Evolutionary conservation across 1,140 invertebrate genomes (phyloP), one percentile per base, ranked within the genome.

Genomic region (Xylocopa sonorina): DNA sequence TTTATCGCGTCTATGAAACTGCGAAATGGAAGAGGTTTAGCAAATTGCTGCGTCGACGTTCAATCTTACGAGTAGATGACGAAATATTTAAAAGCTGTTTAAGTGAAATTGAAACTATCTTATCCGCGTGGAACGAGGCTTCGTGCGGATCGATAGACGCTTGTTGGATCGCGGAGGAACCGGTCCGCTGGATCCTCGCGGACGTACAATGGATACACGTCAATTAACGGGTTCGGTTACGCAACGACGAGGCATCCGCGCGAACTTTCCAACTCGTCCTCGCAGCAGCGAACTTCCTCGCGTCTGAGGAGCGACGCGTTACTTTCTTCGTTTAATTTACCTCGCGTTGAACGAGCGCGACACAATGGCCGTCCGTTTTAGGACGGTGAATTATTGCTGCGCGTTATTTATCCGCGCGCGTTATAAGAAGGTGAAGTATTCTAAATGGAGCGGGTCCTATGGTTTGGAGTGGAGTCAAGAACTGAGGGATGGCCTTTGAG

Each of bases 121-220:
- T 38, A 9, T 38, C 38, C 9, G 51, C 21, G 24, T 24, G 51
- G 7, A 53, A 24, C 21, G 10, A 53, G 24, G 18, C 24, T 53
- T n/a, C 21, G 18, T n/a, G 24, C 21, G 51, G 51, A 53, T 53
- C 24, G n/a, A 53, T n/a, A 53, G 51, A 53, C 21, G 27, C 10
- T 27, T 24, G 53, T 55, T 55, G 53, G 27, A 55, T 55, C 24
- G 53, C 53, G 27, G 10, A 29, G 34, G 24, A 46, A 50, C 57
- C 27, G 29, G 41, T 48, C 41, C 4, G 24, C 41, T 16, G 27
- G 6, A 43, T 63, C 27, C 82, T 80, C 82, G 82, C 88, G 88
- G 87, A 87, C 87, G 85, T 88, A 85, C 86, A 84, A 85, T 83
- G 69, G 79, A 83, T 84, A 87, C 81, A 87, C 88, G 87, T 89